Base-by-base conservation (phyloP, 2,888 invertebrate genomes). In the Monoplex corrugatus region DNA sequence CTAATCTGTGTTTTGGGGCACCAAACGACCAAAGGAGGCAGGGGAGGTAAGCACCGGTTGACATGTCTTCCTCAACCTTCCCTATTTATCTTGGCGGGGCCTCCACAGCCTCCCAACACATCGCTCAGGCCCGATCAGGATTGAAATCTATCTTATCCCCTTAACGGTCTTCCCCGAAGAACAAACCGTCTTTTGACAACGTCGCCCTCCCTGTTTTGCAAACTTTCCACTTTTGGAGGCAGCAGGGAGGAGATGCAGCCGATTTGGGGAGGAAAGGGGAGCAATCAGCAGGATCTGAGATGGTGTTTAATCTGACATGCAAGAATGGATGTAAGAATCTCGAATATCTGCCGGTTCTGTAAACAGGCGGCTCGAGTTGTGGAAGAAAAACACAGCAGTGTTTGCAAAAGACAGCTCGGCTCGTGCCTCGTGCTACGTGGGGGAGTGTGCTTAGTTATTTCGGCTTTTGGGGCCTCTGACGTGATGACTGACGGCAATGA, bases 291-390 rank as follows among this genome's bases (percentile, higher is more conserved):
- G 16, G 44, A 82, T 82, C 82, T n/a, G 32, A 44, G 82, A 82
- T 82, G 82, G 82, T n/a, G 82, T 82, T 82, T 82, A 82, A 82
- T 82, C 82, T 82, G 44, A 82, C 82, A 82, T 82, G 82, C 82
- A 45, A 83, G 83, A 83, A 45, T 45, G 83, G 45, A 45, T 45
- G 83, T 45, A 45, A 83, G 83, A 83, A 45, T 45, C 45, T 45
- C n/a, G 32, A 45, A 45, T 45, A 83, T 83, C 45, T 82, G 32
- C 45, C 44, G 45, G 10, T 45, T 43, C 83, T 83, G 83, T 83
- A 83, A 83, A 83, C 83, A 83, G 8, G 32, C 13, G 43, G 83
- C 32, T 83, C 83, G 45, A 40, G 83, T 83, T 83, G 83, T 44
- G 44, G 45, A 45, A 83, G 45, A 13, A n/a, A 83, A 83, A 83